A percentile compares a stretch with the other conserved stretches of the same genome.
phyloP scores from a whole-genome alignment of 2,113 vertebrate species.

The Muntiacus muntjak region DNA sequence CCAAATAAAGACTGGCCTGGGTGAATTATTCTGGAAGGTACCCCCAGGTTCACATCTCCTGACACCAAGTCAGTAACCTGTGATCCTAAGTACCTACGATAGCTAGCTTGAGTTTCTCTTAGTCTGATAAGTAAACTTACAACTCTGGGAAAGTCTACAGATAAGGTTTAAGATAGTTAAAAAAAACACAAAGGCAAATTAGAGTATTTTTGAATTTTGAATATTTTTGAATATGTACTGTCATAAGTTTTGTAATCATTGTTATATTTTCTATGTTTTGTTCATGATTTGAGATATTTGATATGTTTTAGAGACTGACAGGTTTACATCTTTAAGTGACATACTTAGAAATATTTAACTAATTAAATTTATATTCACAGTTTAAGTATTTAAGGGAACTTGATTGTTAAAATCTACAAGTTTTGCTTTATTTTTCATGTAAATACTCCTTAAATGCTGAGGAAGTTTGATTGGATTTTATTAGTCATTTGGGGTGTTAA shows the following conservation, averaged over 20 bases:
- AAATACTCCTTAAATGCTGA: slow-evolving; percentile 16
- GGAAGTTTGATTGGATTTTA: slow-evolving; percentile 11
- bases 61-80: neutral
- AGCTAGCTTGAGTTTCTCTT: neutral
- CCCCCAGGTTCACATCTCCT: neutral
- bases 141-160: neutral
- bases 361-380: neutral
- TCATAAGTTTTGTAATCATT: neutral
- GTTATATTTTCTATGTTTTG: neutral
- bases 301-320: slow-evolving; percentile 10
- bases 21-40: neutral
- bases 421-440: neutral
- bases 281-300: neutral
- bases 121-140: neutral
- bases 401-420: slow-evolving; percentile 2
- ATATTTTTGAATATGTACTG: neutral
- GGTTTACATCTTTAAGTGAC: slow-evolving; percentile 15
- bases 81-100: neutral
- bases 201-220: neutral
- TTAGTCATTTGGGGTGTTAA: slow-evolving; percentile 1
- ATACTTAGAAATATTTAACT: neutral
- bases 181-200: neutral
- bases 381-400: neutral
- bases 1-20: neutral
- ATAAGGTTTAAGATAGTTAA: neutral